Evolutionary conservation across 2,797 vertebrate genomes (phyloP).

Genomic region (Galagoides demidoff): DNA sequence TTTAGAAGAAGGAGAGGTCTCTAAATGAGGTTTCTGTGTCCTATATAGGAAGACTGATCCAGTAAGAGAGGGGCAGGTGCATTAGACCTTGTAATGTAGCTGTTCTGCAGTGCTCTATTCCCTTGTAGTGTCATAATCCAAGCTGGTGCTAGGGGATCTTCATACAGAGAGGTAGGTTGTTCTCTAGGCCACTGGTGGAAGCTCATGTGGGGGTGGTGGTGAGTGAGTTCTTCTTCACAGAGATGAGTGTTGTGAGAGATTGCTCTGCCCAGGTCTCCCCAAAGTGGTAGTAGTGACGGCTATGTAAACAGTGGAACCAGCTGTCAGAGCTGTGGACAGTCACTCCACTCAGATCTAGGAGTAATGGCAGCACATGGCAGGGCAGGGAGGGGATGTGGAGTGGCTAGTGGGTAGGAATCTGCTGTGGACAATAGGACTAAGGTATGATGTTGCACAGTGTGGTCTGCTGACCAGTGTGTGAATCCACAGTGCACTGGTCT

Average conservation of each 20-base stretch:
- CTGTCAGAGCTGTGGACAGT: not conserved
- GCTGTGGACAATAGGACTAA: not conserved
- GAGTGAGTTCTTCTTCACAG: not conserved
- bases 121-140: not conserved
- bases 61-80: not conserved
- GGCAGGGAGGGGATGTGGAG: too few relatives aligned
- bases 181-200: not conserved
- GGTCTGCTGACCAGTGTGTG: not conserved
- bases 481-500: not conserved
- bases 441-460: not conserved
- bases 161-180: not conserved
- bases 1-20: not conserved
- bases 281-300: not conserved
- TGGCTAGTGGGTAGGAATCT: not conserved
- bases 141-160: not conserved
- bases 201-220: not conserved
- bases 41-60: not conserved
- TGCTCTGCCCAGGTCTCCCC: not conserved
- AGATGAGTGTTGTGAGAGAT: not conserved
- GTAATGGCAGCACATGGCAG: not conserved
- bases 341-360: not conserved
- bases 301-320: not conserved
- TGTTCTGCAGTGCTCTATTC: not conserved
- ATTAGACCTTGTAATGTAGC: not conserved
- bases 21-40: not conserved